Conservation (phyloP, 2,888 invertebrate species). For the Tubulanus polymorphus region DNA sequence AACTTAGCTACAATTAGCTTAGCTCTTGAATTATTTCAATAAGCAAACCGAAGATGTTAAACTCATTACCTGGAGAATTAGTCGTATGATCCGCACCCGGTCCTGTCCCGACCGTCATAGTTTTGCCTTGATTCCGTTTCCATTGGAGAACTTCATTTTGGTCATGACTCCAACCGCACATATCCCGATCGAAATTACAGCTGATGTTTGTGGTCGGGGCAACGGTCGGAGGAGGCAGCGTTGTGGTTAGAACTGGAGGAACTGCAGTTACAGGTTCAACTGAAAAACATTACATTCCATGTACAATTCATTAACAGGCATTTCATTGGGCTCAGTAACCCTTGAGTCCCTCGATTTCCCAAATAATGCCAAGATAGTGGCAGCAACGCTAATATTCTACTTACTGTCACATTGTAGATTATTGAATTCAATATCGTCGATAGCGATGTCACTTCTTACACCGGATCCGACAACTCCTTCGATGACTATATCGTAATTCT, state of each 20-base stretch:
- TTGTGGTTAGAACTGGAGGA: constrained; percentile 24
- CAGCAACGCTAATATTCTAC: too few relatives aligned
- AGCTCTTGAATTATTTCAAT: too few relatives aligned
- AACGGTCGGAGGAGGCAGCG: constrained; percentile 8
- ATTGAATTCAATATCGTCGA: constrained; percentile 40
- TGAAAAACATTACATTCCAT: too few relatives aligned
- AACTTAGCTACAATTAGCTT: too few relatives aligned
- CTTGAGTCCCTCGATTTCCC: too few relatives aligned
- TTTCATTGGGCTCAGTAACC: too few relatives aligned
- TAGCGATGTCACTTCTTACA: constrained; percentile 34
- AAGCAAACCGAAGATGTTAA: too few relatives aligned
- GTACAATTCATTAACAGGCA: too few relatives aligned
- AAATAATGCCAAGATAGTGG: too few relatives aligned
- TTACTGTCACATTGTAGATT: background rate
- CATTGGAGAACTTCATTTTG: constrained; percentile 33
- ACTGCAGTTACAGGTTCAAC: constrained; percentile 24
- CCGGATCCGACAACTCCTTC: constrained; percentile 37
- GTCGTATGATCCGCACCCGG: constrained; percentile 9
- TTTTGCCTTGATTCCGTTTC: constrained; percentile 20
- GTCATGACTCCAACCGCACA: constrained; percentile 31
- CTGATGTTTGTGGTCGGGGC: background rate
- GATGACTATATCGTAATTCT: constrained; percentile 33
- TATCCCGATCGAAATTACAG: constrained; percentile 41
- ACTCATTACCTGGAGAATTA: too few relatives aligned
- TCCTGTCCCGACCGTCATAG: constrained; percentile 4